These are phyloP conservation scores for Frieseomelitta varia DNA, from an alignment of 1,140 invertebrate genomes.

Conservation along the genomic window DNA sequence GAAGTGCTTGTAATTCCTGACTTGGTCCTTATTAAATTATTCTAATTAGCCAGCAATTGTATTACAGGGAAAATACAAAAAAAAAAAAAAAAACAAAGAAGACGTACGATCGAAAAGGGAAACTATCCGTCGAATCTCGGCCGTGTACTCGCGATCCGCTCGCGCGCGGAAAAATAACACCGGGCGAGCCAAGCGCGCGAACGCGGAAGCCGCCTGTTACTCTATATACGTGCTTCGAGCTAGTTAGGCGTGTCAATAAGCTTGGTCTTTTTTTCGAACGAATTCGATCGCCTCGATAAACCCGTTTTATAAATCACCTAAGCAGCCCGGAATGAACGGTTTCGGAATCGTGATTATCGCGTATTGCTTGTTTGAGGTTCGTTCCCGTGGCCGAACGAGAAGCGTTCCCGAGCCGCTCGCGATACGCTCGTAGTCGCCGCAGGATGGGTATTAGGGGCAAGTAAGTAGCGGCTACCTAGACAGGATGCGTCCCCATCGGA, in stretches of 20 bases:
- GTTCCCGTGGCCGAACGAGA: constrained; percentile 32
- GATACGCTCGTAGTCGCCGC: constrained; percentile 30
- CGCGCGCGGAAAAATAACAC: neutral
- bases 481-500: constrained; percentile 40
- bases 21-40: too few species aligned
- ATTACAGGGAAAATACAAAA: neutral
- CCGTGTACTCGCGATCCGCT: neutral
- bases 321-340: constrained; percentile 45
- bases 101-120: too few species aligned
- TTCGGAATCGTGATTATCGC: constrained; percentile 57
- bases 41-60: neutral
- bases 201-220: constrained; percentile 36
- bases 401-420: constrained; percentile 3
- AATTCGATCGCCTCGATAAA: constrained; percentile 39
- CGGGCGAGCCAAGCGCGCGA: neutral
- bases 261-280: neutral
- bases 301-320: constrained; percentile 55
- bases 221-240: neutral
- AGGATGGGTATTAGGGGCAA: constrained; percentile 63
- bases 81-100: neutral
- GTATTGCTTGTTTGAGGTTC: constrained; percentile 55
- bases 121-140: neutral
- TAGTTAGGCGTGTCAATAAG: constrained; percentile 40
- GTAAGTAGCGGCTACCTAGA: constrained; percentile 64
- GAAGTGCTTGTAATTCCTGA: too few species aligned